Conservation (phyloP, 2,113 vertebrate genomes). For the Montifringilla adamsi region DNA sequence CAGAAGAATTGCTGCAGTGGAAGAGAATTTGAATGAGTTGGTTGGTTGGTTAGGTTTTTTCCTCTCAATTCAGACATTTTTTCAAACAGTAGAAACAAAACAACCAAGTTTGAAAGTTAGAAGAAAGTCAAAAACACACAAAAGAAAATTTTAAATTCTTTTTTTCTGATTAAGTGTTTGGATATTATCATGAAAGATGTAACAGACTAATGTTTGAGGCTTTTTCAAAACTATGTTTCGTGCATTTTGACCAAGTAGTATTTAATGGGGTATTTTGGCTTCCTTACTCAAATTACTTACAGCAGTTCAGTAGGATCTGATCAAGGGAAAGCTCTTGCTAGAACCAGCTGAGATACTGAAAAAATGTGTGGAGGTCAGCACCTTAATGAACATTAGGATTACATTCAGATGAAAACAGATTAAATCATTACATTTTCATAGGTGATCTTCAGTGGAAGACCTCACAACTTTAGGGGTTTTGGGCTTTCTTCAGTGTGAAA, state of each 20-base stretch:
- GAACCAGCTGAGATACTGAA: not conserved
- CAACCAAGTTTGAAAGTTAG: not conserved
- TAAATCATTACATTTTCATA: not conserved
- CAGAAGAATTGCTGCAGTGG: not conserved
- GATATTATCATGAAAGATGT: not conserved
- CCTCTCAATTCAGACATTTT: not conserved
- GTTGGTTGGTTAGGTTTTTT: not conserved
- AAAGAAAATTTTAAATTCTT: not conserved
- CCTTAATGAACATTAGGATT: not conserved
- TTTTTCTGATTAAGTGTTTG: not conserved
- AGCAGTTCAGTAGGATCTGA: not conserved
- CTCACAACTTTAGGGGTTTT: not conserved
- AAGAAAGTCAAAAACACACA: not conserved
- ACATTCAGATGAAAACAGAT: not conserved
- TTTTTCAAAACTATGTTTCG: not conserved
- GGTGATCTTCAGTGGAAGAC: not conserved
- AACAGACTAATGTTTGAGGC: not conserved
- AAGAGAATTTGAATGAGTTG: not conserved
- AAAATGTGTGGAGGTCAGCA: not conserved
- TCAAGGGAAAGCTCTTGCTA: not conserved
- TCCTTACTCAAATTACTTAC: not conserved
- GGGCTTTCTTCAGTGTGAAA: not conserved
- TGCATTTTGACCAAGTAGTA: not conserved
- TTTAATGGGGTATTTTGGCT: not conserved
- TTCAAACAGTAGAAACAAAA: not conserved